Evolutionary conservation across 1,140 invertebrate species (phyloP), one percentile per base, ranked within the genome.

Genomic region (Zophobas atratus): DNA sequence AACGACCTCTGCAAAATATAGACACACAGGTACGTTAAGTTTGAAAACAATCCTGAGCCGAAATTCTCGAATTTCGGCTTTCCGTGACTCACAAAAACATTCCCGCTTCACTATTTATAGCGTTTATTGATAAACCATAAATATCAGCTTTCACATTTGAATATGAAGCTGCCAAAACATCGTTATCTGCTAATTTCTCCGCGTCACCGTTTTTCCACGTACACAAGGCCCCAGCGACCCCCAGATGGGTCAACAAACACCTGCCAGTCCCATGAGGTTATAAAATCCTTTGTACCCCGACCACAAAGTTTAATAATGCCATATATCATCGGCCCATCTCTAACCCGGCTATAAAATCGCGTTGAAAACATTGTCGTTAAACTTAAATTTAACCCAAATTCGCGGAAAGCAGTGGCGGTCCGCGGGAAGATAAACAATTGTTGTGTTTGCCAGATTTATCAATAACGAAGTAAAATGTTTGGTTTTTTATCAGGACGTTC

Each of bases 401-500:
- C 36, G 4, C 1, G n/a, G n/a, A 67, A 46, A 34, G 33, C 20
- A 20, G 38, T 36, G 60, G 60, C 32, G 60, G 6, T 43, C 33
- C 39, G 60, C 8, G 8, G 57, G 36, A 63, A 39, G 57, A 67
- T 51, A 51, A 51, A 51, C 20, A 51, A 51, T 4, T 51, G n/a
- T 39, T n/a, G 39, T 67, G 60, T 67, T 63, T 67, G 43, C 60
- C 39, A 5, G 35, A 48, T 41, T 43, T 43, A 67, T 67, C 60
- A 41, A 38, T 43, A 20, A 6, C 60, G 32, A 2, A 8, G n/a
- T 51, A 4, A 51, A 51, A 51, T 51, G 60, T 67, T 67, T 6
- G 60, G 60, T 67, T 67, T 51, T 60, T 67, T 67, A 67, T 67
- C 60, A 60, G 60, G 39, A 2, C 60, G 20, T 67, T 67, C 38